Percentiles rank a stretch among this genome's conserved stretches.
phyloP scores from a whole-genome alignment of 2,113 vertebrate genomes.

The Scomber colias region DNA sequence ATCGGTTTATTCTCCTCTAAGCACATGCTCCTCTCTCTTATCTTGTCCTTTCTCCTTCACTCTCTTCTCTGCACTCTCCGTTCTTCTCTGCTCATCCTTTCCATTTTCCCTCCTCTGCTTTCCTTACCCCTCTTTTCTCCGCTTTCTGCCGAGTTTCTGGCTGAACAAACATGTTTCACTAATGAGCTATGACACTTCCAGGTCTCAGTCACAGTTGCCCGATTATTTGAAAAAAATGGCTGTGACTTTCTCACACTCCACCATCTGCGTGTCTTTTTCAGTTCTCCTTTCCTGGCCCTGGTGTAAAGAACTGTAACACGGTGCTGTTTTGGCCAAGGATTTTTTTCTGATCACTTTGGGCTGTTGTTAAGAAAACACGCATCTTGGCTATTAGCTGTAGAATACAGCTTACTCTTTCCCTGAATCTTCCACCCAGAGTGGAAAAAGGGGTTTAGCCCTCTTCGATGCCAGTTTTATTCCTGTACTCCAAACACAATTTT shows the following conservation, averaged over 20 bases:
- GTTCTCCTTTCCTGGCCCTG: conserved; percentile 28
- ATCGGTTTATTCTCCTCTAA: conserved; percentile 45
- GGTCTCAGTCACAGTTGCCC: conserved; percentile 64
- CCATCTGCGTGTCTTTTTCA: conserved; percentile 67
- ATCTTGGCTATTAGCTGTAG: conserved; percentile 24
- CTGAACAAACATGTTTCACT: conserved; percentile 72
- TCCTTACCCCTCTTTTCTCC: conserved; percentile 20
- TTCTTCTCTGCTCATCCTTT: conserved; percentile 24
- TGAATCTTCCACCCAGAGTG: conserved; percentile 27
- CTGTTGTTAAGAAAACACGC: conserved; percentile 45
- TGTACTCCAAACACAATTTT: conserved; percentile 33
- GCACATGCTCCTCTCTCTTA: conserved; percentile 21
- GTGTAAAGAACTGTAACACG: conserved; percentile 29
- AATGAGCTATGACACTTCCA: conserved; percentile 75
- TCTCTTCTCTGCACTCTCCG: not conserved
- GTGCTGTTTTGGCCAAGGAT: conserved; percentile 26
- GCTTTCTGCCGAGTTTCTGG: conserved; percentile 54
- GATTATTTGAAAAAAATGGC: conserved; percentile 48
- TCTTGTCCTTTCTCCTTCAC: conserved; percentile 18
- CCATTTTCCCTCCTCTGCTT: conserved; percentile 25
- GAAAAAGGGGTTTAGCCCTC: conserved; percentile 7
- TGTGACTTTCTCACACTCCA: conserved; percentile 57
- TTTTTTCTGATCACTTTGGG: conserved; percentile 62
- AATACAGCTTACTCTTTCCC: conserved; percentile 31
- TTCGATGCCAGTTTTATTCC: conserved; percentile 6